A percentile compares a stretch with the other conserved stretches of the same genome.
Conservation (phyloP, 2,888 invertebrate genomes). For the Drosophila suboccidentalis region DNA sequence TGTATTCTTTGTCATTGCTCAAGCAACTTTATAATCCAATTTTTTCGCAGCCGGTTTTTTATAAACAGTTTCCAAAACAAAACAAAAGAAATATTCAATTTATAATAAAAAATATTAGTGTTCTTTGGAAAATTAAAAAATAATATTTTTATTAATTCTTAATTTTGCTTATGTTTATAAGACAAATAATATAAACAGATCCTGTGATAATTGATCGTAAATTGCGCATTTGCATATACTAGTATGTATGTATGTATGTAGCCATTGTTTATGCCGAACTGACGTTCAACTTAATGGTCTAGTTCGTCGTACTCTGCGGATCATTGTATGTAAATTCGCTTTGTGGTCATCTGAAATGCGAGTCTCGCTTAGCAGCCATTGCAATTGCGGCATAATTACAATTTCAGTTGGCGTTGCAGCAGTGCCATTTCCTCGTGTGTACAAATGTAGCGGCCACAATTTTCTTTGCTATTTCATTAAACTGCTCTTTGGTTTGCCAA, state of each 20-base stretch:
- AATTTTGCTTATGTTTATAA: too few relatives aligned
- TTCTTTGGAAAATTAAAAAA: too few relatives aligned
- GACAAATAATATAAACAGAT: constrained; percentile 65
- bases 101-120: too few relatives aligned
- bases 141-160: too few relatives aligned
- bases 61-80: too few relatives aligned
- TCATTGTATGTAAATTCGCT: constrained; percentile 38
- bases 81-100: too few relatives aligned
- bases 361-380: constrained; percentile 36
- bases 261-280: constrained; percentile 3
- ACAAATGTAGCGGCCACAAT: constrained; percentile 41
- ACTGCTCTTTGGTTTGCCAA: constrained; percentile 62
- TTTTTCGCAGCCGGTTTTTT: too few relatives aligned
- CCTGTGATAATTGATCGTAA: background rate
- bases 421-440: constrained; percentile 39
- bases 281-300: constrained; percentile 16
- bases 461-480: constrained; percentile 73
- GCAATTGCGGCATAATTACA: constrained; percentile 76
- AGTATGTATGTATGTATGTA: background rate
- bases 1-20: too few relatives aligned
- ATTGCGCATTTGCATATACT: background rate
- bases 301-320: background rate
- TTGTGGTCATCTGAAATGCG: constrained; percentile 53
- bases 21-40: too few relatives aligned
- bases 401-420: constrained; percentile 69